Conservation (phyloP, 2,797 vertebrate species). For the Neostethus bicornis region DNA sequence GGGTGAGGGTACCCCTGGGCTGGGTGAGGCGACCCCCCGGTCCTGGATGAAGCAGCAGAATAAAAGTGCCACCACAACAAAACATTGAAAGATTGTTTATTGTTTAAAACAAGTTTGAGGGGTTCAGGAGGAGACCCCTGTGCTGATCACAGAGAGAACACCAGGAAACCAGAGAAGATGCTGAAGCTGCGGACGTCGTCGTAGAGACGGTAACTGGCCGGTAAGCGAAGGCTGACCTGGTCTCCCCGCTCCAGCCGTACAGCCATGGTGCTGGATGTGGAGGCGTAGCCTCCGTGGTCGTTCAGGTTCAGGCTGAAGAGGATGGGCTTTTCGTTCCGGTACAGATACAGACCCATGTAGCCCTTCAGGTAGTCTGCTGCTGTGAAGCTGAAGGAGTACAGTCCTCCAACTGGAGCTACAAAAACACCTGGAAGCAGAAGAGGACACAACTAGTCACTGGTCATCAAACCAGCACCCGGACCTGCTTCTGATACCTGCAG, state of each 20-base stretch:
- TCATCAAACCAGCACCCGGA: too few species aligned
- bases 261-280: constrained; percentile 15
- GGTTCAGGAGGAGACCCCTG: not conserved
- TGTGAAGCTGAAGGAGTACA: constrained; percentile 75
- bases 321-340: constrained; percentile 60
- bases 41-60: too few species aligned
- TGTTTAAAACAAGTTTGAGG: too few species aligned
- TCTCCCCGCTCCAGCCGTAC: constrained; percentile 58
- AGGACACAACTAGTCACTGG: too few species aligned
- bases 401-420: constrained; percentile 57
- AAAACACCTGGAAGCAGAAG: constrained; percentile 61
- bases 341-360: constrained; percentile 71
- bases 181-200: constrained; percentile 70
- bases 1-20: too few species aligned
- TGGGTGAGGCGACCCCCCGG: too few species aligned
- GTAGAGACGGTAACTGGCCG: constrained; percentile 71
- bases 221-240: constrained; percentile 54
- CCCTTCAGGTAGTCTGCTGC: constrained; percentile 69
- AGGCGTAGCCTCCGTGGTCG: constrained; percentile 68
- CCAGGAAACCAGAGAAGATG: constrained; percentile 67
- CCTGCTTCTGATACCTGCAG: constrained; percentile 42
- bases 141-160: constrained; percentile 48
- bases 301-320: constrained; percentile 66
- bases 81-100: too few species aligned
- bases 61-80: too few species aligned